Base-by-base conservation (phyloP, 92 coral and sea anemone genomes). In the Epizoanthus scotinus region DNA sequence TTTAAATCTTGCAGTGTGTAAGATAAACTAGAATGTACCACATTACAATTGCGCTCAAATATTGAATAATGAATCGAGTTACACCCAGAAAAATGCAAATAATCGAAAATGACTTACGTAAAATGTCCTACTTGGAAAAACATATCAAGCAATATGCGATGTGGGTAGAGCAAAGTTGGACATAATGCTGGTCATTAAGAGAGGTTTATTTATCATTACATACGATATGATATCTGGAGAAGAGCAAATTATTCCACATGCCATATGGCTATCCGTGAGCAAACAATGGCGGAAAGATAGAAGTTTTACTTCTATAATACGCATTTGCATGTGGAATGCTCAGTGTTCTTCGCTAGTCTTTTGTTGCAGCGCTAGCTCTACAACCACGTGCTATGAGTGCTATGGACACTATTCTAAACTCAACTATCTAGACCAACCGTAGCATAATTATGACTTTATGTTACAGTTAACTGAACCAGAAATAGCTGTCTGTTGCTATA, bases 41-140 rank as follows among this genome's bases (percentile, higher is more conserved):
- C 69, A 27, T n/a, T 28, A 0, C 21, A 64, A 59, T 21, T 26
- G 68, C 22, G 38, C 10, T 50, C 53, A 28, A 29, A 21, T 31
- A 29, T 75, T 36, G 17, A 75, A 75, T 75, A 55, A 36, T 75
- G 20, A 34, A 36, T 75, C 38, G 25, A 75, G 31, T 58, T 75
- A 17, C 81, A 38, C 57, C 38, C 56, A 59, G 20, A 56, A 28
- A 75, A 58, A 75, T 75, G 68, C 55, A 75, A 58, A 75, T 59
- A 59, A 13, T 9, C 66, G 34, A 61, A 24, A 27, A 63, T 64
- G 0, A 75, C 21, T 19, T n/a, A 24, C 3, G 9, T 17, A 38
- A 26, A 18, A n/a, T 34, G 1, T 67, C 36, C 55, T 42, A 15
- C 2, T 36, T 25, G 40, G 18, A 22, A 40, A 38, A n/a, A 20